Evolutionary conservation across 2,888 invertebrate genomes (phyloP).

Genomic region (Heliconius hortense): DNA sequence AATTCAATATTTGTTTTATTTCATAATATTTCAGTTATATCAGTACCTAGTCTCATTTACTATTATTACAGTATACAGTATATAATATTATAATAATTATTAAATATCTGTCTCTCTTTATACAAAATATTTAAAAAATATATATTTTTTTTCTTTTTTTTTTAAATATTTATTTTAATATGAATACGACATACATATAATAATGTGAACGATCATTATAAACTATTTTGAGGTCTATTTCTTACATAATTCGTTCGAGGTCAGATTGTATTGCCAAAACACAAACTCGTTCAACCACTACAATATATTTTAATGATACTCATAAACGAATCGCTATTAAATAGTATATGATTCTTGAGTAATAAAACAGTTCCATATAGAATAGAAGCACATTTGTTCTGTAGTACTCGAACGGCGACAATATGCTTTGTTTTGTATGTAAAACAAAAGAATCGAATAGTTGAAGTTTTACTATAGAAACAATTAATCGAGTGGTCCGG

Average conservation of each 20-base stretch:
- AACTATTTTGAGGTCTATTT: conserved; percentile 59
- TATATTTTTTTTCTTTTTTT: too few species aligned
- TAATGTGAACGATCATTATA: conserved; percentile 33
- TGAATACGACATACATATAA: not conserved
- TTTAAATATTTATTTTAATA: too few species aligned
- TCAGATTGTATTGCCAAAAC: conserved; percentile 62
- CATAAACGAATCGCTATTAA: conserved; percentile 46
- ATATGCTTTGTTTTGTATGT: conserved; percentile 54
- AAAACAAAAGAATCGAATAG: conserved; percentile 70
- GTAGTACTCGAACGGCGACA: conserved; percentile 50
- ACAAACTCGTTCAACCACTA: conserved; percentile 57
- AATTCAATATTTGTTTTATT: conserved; percentile 44
- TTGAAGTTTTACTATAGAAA: conserved; percentile 70
- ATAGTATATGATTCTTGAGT: conserved; percentile 43
- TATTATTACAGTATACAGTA: too few species aligned
- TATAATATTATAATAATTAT: too few species aligned
- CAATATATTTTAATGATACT: conserved; percentile 48
- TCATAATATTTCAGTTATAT: conserved; percentile 38
- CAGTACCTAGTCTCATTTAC: too few species aligned
- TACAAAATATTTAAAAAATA: too few species aligned
- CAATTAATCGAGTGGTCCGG: conserved; percentile 80
- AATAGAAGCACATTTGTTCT: conserved; percentile 44
- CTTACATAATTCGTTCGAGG: conserved; percentile 65
- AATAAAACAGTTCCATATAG: conserved; percentile 44
- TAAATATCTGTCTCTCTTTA: too few species aligned